Conservation (phyloP, 2,113 vertebrate genomes). For the Nymphicus hollandicus region DNA sequence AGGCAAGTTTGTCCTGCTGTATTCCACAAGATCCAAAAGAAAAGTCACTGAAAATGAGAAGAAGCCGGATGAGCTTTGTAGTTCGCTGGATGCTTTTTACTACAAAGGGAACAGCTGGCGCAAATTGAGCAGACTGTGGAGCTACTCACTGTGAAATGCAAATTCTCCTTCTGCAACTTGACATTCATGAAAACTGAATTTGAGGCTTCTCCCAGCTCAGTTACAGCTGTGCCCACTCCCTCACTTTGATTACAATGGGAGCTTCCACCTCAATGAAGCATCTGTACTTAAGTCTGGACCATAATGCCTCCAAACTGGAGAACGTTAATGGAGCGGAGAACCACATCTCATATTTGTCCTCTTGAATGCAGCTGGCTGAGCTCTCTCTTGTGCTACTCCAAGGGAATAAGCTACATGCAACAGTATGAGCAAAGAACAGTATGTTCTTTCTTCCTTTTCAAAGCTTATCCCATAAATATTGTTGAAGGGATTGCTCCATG, state of each 20-base stretch:
- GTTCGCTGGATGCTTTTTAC: not conserved
- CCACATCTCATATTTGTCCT: not conserved
- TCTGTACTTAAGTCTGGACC: not conserved
- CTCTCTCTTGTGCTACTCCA: not conserved
- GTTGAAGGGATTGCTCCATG: not conserved
- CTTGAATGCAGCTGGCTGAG: not conserved
- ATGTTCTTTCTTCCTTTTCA: not conserved
- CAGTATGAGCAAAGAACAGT: not conserved
- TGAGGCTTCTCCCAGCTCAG: not conserved
- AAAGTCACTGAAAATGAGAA: not conserved
- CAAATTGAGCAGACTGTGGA: not conserved
- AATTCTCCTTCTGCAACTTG: not conserved
- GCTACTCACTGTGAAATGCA: not conserved
- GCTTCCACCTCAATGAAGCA: not conserved
- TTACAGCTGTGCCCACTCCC: not conserved
- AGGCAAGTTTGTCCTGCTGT: not conserved
- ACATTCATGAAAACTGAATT: not conserved
- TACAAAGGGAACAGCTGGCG: constrained; percentile 28
- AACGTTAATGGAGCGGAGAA: not conserved
- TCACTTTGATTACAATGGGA: not conserved
- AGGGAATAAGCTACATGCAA: not conserved
- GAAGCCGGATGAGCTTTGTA: constrained; percentile 1
- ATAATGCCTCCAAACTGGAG: not conserved
- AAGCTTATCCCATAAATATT: not conserved
- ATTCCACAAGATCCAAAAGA: not conserved